phyloP scores from a whole-genome alignment of 2,113 vertebrate genomes.

The Hippocampus abdominalis region DNA sequence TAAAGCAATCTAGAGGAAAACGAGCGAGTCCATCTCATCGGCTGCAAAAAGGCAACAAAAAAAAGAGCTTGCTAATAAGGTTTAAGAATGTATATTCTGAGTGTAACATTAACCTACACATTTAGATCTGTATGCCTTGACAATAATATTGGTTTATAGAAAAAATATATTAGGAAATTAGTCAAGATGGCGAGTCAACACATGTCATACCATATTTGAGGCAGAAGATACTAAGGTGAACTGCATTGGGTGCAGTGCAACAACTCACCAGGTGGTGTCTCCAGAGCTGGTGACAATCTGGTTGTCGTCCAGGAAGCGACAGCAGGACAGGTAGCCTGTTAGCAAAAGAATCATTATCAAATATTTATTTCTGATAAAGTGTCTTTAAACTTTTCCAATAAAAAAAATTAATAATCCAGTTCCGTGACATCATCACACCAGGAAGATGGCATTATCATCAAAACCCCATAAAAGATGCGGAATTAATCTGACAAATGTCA shows the following conservation, averaged over 20 bases:
- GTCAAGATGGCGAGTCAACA: neutral
- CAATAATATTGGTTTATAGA: too few species aligned
- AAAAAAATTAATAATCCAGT: neutral
- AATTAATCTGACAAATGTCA: too few species aligned
- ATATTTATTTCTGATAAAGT: neutral
- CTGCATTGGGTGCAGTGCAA: constrained; percentile 29
- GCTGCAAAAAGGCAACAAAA: neutral
- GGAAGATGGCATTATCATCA: constrained; percentile 4
- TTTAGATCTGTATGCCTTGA: too few species aligned
- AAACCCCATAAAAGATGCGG: neutral
- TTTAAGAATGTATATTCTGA: neutral
- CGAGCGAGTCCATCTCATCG: neutral
- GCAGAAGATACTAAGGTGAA: neutral
- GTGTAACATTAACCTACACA: too few species aligned
- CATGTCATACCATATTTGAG: neutral
- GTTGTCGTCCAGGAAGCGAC: constrained; percentile 98
- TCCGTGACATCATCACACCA: neutral
- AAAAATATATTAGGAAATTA: too few species aligned
- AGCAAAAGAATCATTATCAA: constrained; percentile 31
- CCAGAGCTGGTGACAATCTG: constrained; percentile 98
- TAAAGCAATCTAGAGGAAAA: neutral
- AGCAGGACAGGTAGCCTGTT: constrained; percentile 95
- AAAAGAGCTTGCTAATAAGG: neutral
- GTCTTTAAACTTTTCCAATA: neutral
- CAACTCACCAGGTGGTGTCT: constrained; percentile 94